A percentile compares a stretch with the other conserved stretches of the same genome.
Conservation (phyloP, 2,797 vertebrate species). For the Delichon dasypus region DNA sequence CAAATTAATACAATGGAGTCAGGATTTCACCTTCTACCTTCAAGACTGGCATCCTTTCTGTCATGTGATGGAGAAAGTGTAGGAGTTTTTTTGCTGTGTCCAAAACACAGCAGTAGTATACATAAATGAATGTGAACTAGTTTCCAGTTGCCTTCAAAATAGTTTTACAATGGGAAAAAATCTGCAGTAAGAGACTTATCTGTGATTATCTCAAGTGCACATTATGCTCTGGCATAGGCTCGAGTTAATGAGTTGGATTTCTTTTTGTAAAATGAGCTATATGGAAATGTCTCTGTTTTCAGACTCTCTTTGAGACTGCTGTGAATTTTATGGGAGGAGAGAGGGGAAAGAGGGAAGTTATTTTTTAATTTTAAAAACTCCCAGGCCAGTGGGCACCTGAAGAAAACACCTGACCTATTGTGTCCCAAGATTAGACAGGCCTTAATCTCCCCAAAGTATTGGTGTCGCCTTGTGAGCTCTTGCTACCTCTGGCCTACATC, state of each 20-base stretch:
- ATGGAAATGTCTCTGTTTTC: constrained; percentile 9
- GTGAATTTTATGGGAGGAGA: constrained; percentile 17
- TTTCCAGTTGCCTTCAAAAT: constrained; percentile 38
- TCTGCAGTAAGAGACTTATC: not conserved
- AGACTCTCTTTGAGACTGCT: not conserved
- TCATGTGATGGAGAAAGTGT: not conserved
- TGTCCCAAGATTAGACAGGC: not conserved
- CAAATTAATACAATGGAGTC: not conserved
- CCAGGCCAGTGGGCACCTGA: not conserved
- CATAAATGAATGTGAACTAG: not conserved
- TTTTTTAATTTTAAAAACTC: constrained; percentile 12
- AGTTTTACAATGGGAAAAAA: not conserved
- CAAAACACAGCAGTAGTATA: not conserved
- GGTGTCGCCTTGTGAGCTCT: not conserved
- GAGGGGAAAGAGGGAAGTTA: not conserved
- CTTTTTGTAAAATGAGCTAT: constrained; percentile 6
- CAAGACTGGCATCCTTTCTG: not conserved
- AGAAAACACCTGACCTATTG: not conserved
- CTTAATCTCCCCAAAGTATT: not conserved
- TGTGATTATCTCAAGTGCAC: constrained; percentile 10
- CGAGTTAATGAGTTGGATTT: constrained; percentile 15
- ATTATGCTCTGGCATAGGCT: not conserved
- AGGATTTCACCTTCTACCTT: not conserved
- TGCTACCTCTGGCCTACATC: not conserved
- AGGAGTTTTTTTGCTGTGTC: not conserved